phyloP scores from a whole-genome alignment of 2,888 invertebrate species.

The Pediacus dermestoides region DNA sequence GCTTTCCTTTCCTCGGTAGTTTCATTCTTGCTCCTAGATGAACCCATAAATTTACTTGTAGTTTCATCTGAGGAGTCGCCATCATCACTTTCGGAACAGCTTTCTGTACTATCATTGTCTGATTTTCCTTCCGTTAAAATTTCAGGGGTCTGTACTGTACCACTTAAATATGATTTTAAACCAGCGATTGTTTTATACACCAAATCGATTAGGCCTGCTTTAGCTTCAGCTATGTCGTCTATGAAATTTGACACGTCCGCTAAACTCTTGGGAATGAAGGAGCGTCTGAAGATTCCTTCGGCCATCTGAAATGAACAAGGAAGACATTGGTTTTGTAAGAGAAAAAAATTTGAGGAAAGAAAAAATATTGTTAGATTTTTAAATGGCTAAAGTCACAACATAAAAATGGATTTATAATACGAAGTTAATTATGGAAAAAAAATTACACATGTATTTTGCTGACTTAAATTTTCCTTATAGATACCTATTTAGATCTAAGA shows the following conservation, averaged over 20 bases:
- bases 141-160: conserved; percentile 64
- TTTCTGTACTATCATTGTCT: conserved; percentile 36
- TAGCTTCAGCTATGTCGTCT: conserved; percentile 77
- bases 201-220: conserved; percentile 69
- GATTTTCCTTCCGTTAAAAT: too few relatives aligned
- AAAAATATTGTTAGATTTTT: too few relatives aligned
- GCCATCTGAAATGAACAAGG: conserved; percentile 5
- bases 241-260: conserved; percentile 86
- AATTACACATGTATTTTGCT: too few relatives aligned
- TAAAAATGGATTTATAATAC: too few relatives aligned
- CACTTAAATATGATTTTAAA: conserved; percentile 73
- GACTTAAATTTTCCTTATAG: too few relatives aligned
- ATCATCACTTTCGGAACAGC: conserved; percentile 36
- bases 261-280: conserved; percentile 89
- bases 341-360: too few relatives aligned
- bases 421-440: too few relatives aligned
- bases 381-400: too few relatives aligned
- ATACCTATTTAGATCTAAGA: too few relatives aligned
- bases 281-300: conserved; percentile 86
- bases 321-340: too few relatives aligned
- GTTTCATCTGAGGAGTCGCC: conserved; percentile 37
- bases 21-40: conserved; percentile 73
- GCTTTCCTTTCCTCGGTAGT: conserved; percentile 75
- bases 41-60: conserved; percentile 60
- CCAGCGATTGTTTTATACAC: conserved; percentile 86